Conservation (phyloP, 2,797 vertebrate genomes). For the Manis pentadactyla region DNA sequence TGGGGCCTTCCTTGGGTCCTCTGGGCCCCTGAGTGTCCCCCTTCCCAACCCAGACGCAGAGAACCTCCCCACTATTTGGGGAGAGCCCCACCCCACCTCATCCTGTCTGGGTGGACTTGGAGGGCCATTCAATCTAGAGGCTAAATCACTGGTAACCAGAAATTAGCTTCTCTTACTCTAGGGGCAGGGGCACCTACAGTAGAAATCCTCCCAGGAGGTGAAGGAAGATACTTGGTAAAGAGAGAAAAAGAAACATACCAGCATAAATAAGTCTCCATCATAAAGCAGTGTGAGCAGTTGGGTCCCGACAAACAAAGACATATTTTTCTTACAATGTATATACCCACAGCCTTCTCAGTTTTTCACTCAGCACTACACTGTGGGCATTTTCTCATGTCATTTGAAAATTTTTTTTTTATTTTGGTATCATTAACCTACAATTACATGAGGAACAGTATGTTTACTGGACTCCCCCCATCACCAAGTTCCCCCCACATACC, state of each 20-base stretch:
- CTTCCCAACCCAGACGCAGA: neutral
- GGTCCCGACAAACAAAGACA: neutral
- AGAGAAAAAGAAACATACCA: neutral
- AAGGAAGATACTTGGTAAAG: neutral
- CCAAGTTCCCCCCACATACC: no score
- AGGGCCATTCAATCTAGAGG: neutral
- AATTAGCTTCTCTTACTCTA: neutral
- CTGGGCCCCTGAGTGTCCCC: accelerated
- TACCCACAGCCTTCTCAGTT: accelerated
- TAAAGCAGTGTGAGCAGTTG: neutral
- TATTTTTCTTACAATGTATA: neutral
- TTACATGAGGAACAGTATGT: no score
- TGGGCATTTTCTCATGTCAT: neutral
- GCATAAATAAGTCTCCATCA: neutral
- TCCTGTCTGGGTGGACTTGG: neutral
- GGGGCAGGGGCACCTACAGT: neutral
- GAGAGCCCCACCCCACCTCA: neutral
- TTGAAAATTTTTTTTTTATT: neutral
- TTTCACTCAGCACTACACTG: accelerated
- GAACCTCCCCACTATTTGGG: neutral
- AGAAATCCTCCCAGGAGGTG: neutral
- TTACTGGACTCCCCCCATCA: no score
- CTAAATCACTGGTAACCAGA: neutral
- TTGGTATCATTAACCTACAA: no score
- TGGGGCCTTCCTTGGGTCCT: neutral